Evolutionary conservation across 2,113 vertebrate genomes (phyloP).

Genomic region (Phaetusa simplex): DNA sequence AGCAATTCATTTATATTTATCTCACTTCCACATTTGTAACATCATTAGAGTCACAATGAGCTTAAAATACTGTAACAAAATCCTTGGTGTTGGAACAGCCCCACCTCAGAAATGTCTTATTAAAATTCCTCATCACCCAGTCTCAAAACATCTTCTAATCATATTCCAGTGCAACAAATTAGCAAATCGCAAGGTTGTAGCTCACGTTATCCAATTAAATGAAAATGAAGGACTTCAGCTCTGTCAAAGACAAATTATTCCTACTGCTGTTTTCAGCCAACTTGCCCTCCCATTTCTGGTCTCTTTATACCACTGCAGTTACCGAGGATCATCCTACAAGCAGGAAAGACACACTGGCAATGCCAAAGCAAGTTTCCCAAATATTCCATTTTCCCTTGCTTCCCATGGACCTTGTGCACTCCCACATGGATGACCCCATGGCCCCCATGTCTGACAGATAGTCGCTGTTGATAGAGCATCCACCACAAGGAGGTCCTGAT

Average conservation of each 20-base stretch:
- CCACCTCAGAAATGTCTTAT: conserved; percentile 59
- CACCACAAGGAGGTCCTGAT: fast-evolving
- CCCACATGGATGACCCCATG: no score
- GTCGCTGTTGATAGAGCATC: background rate
- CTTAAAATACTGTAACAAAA: conserved; percentile 56
- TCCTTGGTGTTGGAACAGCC: conserved; percentile 33
- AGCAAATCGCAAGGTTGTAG: conserved; percentile 53
- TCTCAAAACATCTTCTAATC: conserved; percentile 68
- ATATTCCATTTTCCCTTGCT: background rate
- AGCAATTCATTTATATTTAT: conserved; percentile 56
- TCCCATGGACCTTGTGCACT: background rate
- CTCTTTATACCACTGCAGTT: background rate
- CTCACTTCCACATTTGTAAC: conserved; percentile 61
- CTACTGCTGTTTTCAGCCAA: background rate
- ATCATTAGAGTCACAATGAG: conserved; percentile 59
- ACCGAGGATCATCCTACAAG: background rate
- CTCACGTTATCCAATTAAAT: conserved; percentile 63
- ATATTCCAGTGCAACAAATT: conserved; percentile 63
- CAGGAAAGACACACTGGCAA: background rate
- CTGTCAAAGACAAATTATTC: conserved; percentile 51
- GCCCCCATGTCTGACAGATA: background rate
- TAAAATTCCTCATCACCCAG: conserved; percentile 57
- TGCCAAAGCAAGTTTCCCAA: background rate
- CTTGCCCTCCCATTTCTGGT: background rate
- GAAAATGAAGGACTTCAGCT: conserved; percentile 52